phyloP scores from a whole-genome alignment of 1,140 invertebrate species.

The Harpegnathos saltator region DNA sequence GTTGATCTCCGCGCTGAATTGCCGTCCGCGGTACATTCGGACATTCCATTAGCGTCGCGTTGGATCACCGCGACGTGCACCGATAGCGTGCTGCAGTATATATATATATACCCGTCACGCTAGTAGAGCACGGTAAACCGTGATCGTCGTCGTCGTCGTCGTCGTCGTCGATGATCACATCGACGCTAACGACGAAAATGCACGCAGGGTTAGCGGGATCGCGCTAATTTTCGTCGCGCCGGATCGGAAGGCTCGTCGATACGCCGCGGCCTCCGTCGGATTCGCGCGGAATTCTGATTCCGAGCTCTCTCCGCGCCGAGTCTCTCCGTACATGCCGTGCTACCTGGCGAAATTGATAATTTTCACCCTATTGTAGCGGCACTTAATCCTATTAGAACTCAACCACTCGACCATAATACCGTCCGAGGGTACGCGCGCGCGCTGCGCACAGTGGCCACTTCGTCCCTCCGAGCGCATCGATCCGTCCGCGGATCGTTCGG shows the following conservation, averaged over 20 bases:
- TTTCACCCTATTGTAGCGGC: conserved; percentile 59
- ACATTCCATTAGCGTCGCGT: conserved; percentile 21
- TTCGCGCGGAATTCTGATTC: conserved; percentile 34
- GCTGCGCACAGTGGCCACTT: neutral
- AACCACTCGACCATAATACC: conserved; percentile 71
- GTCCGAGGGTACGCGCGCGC: conserved; percentile 41
- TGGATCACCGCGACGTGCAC: neutral
- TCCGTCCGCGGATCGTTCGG: neutral
- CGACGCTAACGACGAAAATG: conserved; percentile 29
- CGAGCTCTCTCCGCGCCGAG: conserved; percentile 57
- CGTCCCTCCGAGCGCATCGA: conserved; percentile 12
- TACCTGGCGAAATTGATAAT: conserved; percentile 69
- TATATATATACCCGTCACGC: too few relatives aligned
- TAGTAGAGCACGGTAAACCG: neutral
- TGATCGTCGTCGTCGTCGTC: neutral
- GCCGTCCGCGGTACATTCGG: neutral
- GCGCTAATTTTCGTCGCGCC: conserved; percentile 13
- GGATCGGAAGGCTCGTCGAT: conserved; percentile 18
- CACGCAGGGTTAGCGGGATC: conserved; percentile 10
- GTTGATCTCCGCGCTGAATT: conserved; percentile 9
- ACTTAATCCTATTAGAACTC: conserved; percentile 74
- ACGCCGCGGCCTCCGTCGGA: conserved; percentile 13
- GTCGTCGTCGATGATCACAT: neutral
- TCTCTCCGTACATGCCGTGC: conserved; percentile 2
- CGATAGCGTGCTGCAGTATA: neutral